Evolutionary conservation across 1,140 invertebrate species (phyloP).

Genomic region (Chrysoperla carnea): DNA sequence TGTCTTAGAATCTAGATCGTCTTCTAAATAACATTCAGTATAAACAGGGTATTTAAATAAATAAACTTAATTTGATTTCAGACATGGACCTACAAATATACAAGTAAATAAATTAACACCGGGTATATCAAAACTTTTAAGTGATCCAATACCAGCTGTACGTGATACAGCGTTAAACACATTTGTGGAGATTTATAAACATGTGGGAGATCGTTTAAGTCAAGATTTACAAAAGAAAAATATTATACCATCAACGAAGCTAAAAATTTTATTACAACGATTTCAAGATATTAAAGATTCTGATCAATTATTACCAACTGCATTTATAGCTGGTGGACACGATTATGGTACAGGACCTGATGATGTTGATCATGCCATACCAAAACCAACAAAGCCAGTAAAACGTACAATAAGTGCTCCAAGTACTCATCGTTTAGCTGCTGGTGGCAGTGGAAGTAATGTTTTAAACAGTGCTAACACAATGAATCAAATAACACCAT

Average conservation of each 20-base stretch:
- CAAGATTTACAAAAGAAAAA: slow-evolving; percentile 69
- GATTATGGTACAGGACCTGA: slow-evolving; percentile 11
- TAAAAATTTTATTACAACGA: slow-evolving; percentile 56
- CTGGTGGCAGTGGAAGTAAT: not conserved
- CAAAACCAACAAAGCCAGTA: slow-evolving; percentile 17
- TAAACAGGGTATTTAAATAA: too few species aligned
- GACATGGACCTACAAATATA: slow-evolving; percentile 67
- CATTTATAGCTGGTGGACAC: slow-evolving; percentile 19
- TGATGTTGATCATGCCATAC: slow-evolving; percentile 19
- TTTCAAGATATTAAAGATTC: slow-evolving; percentile 74
- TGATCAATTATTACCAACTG: slow-evolving; percentile 62
- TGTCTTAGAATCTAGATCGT: too few species aligned
- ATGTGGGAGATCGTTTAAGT: slow-evolving; percentile 78
- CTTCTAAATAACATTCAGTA: too few species aligned
- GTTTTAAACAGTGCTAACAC: too few species aligned
- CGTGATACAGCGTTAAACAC: slow-evolving; percentile 73
- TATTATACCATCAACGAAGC: slow-evolving; percentile 61
- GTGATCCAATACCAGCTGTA: slow-evolving; percentile 75
- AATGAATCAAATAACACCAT: too few species aligned
- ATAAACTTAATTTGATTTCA: slow-evolving; percentile 19
- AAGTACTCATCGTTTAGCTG: slow-evolving; percentile 1
- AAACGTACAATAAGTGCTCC: slow-evolving; percentile 17
- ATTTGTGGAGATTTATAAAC: slow-evolving; percentile 78
- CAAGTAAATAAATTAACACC: slow-evolving; percentile 67
- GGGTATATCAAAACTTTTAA: slow-evolving; percentile 65